Evolutionary conservation across 2,797 vertebrate genomes (phyloP), one percentile per base, ranked within the genome.

Genomic region (Protonibea diacanthus): DNA sequence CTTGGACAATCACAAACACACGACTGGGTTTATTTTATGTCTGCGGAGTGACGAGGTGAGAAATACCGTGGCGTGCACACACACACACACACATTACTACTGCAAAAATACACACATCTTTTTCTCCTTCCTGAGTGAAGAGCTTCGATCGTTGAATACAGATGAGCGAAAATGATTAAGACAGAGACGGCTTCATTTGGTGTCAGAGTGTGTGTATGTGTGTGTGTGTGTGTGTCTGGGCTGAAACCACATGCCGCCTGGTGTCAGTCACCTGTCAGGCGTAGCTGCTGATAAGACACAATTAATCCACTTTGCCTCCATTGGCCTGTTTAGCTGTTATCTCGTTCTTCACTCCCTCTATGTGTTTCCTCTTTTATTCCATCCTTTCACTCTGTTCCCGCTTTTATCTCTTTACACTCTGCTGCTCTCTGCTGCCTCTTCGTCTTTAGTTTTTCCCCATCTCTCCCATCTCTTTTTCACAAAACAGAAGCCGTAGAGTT

Each of bases 181-280:
- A 86, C 48, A 68, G 63, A 86, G 66, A 76, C 52, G 12, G 67
- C 78, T 78, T 71, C 44, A 74, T 78, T 82, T 76, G 3, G 40
- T 85, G 59, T 62, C 65, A 45, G 21, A 71, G 74, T 3, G 53
- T 25, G 8, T 52, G 51, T 55, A 40, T 56, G 48, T 45, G 52
- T 25, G 61, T 56, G 42, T 42, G 53, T 20, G 42, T 27, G 49
- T 33, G 27, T 49, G 18, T 67, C 10, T 68, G 44, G n/a, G 40
- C 23, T 62, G 67, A 81, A 87, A 85, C 74, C 49, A 79, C 67
- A 79, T 42, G 55, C 66, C 69, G 74, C 66, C 71, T 61, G 44
- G 61, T 84, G 83, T 81, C 86, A 85, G 71, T 89, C 89, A 86
- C 64, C 73, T 89, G 79, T 91, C 77, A 23, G 76, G 76, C 62